Conservation (phyloP, 92 coral and sea anemone genomes). For the Epizoanthus stellaris region DNA sequence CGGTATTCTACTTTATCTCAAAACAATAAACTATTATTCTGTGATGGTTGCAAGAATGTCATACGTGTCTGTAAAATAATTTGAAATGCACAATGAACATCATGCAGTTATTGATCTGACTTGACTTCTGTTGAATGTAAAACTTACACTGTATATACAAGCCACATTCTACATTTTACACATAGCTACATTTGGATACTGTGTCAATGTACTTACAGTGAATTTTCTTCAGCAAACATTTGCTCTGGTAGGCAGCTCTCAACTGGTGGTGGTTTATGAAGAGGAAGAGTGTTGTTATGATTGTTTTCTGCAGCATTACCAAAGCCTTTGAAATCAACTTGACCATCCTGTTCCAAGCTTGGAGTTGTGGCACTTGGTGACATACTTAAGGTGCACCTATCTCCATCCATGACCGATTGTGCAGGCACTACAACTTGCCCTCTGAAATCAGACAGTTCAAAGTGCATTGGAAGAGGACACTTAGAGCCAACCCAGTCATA, state of each 20-base stretch:
- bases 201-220: neutral
- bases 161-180: too few species aligned
- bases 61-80: too few species aligned
- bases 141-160: too few species aligned
- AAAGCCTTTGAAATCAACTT: constrained; percentile 60
- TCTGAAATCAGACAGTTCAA: constrained; percentile 54
- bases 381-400: constrained; percentile 57
- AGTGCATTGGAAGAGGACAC: constrained; percentile 58
- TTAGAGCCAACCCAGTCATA: constrained; percentile 73
- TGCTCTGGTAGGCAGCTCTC: constrained; percentile 4
- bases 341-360: constrained; percentile 54
- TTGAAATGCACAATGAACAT: too few species aligned
- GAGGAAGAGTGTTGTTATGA: constrained; percentile 52
- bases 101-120: too few species aligned
- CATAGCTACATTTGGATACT: too few species aligned
- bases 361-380: constrained; percentile 54
- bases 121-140: too few species aligned
- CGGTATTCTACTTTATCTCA: too few species aligned
- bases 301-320: constrained; percentile 50
- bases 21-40: too few species aligned
- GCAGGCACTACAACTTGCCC: constrained; percentile 55
- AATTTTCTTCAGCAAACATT: neutral
- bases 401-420: constrained; percentile 50
- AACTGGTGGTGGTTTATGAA: constrained; percentile 13
- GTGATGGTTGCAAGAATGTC: too few species aligned